These are phyloP conservation scores for Varecia variegata DNA, from an alignment of 2,797 vertebrate genomes.

Conservation along the genomic window DNA sequence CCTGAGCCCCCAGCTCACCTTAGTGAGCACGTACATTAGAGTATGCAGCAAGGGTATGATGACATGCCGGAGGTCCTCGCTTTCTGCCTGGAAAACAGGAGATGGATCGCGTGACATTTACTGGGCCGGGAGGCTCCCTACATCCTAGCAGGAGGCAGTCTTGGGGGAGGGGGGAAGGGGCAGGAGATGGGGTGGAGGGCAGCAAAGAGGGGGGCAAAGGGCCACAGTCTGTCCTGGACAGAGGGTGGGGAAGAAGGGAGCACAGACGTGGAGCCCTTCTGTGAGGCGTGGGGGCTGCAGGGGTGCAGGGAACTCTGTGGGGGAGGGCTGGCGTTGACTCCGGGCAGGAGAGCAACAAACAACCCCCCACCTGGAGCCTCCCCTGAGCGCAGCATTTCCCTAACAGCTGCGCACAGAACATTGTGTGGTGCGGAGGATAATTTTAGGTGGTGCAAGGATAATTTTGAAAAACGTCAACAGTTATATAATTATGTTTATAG, in stretches of 20 bases:
- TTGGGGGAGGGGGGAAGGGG: not conserved
- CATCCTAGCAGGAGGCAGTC: not conserved
- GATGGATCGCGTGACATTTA: not conserved
- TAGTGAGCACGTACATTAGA: constrained; percentile 92
- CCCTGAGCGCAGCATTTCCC: fast-evolving
- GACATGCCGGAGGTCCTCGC: constrained; percentile 85
- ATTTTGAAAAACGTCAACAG: not conserved
- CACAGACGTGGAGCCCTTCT: not conserved
- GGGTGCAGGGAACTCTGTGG: not conserved
- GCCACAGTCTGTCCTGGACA: not conserved
- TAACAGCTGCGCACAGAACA: not conserved
- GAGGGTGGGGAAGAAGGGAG: too few species aligned
- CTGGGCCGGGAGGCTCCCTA: not conserved
- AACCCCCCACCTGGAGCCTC: not conserved
- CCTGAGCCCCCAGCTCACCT: constrained; percentile 84
- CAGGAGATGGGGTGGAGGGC: not conserved
- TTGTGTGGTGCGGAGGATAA: not conserved
- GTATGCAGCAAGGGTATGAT: constrained; percentile 96
- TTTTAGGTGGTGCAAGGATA: not conserved
- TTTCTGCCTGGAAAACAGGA: constrained; percentile 87
- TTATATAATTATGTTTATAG: too few species aligned
- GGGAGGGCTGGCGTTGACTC: too few species aligned
- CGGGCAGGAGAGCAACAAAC: not conserved
- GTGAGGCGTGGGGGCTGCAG: not conserved
- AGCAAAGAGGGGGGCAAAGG: not conserved